Conservation (phyloP, 2,888 invertebrate genomes). For the Cryptosula pallasiana region DNA sequence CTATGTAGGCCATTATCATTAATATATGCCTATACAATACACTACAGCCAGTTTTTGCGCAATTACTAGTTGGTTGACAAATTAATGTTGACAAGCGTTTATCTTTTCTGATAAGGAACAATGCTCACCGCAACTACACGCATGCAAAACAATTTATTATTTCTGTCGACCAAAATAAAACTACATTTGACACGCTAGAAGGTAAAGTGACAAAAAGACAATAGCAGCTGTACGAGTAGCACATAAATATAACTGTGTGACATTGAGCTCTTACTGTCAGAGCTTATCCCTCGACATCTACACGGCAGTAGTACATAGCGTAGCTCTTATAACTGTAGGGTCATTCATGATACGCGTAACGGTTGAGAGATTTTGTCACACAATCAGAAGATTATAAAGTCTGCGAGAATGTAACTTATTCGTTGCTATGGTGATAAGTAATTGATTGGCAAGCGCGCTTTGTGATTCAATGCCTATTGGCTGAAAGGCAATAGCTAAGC, state of each 20-base stretch:
- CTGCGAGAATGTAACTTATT: not conserved
- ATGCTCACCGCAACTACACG: not conserved
- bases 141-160: not conserved
- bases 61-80: not conserved
- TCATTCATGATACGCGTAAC: not conserved
- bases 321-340: too few species aligned
- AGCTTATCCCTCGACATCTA: too few species aligned
- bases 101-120: not conserved
- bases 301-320: too few species aligned
- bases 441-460: slow-evolving; percentile 5
- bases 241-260: not conserved
- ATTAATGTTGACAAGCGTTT: not conserved
- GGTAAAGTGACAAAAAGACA: not conserved
- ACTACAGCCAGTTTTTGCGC: not conserved
- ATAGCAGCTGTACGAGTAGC: not conserved
- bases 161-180: too few species aligned
- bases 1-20: not conserved
- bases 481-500: not conserved
- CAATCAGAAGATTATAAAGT: not conserved
- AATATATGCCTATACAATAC: not conserved
- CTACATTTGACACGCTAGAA: too few species aligned
- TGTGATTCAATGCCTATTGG: not conserved
- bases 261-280: not conserved
- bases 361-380: not conserved
- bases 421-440: slow-evolving; percentile 12